Evolutionary conservation across 2,797 vertebrate genomes (phyloP), one percentile per base, ranked within the genome.

Genomic region (Pangasius larnaudii): DNA sequence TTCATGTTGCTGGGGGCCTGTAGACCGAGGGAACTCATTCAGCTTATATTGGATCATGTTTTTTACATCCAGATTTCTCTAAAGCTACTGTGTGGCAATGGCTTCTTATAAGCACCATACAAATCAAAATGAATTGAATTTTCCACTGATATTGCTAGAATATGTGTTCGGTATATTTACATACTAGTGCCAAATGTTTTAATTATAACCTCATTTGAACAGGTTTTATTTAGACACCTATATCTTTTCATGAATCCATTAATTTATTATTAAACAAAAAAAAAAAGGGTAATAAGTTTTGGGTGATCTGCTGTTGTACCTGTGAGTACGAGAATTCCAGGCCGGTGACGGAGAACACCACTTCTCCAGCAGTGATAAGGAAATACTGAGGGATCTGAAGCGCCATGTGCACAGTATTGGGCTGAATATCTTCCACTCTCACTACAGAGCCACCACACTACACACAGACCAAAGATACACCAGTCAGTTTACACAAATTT

Each of bases 1-100:
- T 99, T 99, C 99, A 99, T 99, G 88, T 98, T 99, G 90, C 97
- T 97, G 0, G 98, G 99, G 9, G 99, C 98, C 99, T 99, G 61
- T 16, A 88, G 0, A 88, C 77, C 88, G 27, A 85, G 39, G 42
- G 13, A 71, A 77, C 78, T 5, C 36, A 49, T 67, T 59, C 36
- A 84, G 59, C 9, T 33, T 56, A 56, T 33, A 78, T 2, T 19
- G 18, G 7, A 36, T 42, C 46, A 42, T 7, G 13, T 81, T n/a
- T 61, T 42, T 42, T 82, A 46, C 33, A 24, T 18, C 58, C 27
- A n/a, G 59, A 63, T 82, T 3, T 27, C 30, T 33, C 30, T 79
- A 24, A 80, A 39, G 9, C 53, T 63, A 63, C 39, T n/a, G n/a
- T 59, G 10, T 24, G 18, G 2, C 11, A 56, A 19, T 33, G 9